Evolutionary conservation across 2,888 invertebrate genomes (phyloP), one percentile per base, ranked within the genome.

Genomic region (Rhaphigaster nebulosa): DNA sequence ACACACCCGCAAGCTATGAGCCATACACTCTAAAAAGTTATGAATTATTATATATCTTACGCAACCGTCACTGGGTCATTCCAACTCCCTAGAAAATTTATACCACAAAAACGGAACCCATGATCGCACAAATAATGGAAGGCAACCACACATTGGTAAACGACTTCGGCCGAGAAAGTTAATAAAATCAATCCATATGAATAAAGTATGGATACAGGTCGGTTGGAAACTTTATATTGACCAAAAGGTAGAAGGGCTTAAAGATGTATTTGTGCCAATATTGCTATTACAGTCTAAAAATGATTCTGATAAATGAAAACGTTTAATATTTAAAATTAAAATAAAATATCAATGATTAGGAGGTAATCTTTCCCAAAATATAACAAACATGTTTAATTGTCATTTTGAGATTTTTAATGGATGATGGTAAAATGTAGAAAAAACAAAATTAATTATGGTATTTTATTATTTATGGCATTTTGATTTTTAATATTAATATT

Each of bases 101-200:
- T 56, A n/a, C n/a, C 2, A 56, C 26, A 6, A 65, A 65, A 29
- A 65, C 5, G 20, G 70, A 20, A 34, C 12, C 29, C 65, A 65
- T 70, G 34, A 0, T 70, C 70, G 34, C 70, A 70, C 20, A 26
- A 70, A 65, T 65, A 70, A 70, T 70, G 34, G 70, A 70, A 70
- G 20, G 20, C 20, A 70, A 26, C 34, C 70, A 70, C 34, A 70
- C 70, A 70, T 20, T 34, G 15, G 5, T 70, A 20, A 34, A 18
- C 70, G 70, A 34, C 34, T 70, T 70, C 6, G 70, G 34, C 70
- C 34, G 70, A 38, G 70, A 70, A 70, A 70, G 70, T 70, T 70
- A 70, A 70, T 34, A 70, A 70, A 70, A 70, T 70, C 70, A 70
- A 70, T 70, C 70, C 70, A 26, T 15, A 70, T 70, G 70, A 70